A percentile compares a stretch with the other conserved stretches of the same genome.
Evolutionary conservation across 2,888 invertebrate genomes (phyloP).

Genomic region (Lithophane socia): DNA sequence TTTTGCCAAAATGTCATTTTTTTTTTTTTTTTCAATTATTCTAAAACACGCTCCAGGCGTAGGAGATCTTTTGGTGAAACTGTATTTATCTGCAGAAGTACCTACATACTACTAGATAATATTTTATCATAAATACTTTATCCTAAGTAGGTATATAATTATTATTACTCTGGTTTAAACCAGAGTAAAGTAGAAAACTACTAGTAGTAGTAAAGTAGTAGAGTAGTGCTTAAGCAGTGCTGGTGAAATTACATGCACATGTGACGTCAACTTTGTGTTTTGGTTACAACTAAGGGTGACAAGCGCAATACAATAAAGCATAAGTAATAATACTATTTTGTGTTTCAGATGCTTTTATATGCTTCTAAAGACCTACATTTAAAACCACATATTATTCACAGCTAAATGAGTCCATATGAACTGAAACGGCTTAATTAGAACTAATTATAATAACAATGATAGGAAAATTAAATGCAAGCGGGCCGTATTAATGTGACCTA

Average conservation of each 20-base stretch:
- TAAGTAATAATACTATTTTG: not conserved
- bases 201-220: too few relatives aligned
- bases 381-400: not conserved
- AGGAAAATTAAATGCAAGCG: constrained; percentile 75
- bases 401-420: constrained; percentile 5
- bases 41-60: not conserved
- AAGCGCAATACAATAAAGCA: too few relatives aligned
- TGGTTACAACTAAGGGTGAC: too few relatives aligned
- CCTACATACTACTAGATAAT: too few relatives aligned
- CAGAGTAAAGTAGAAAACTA: too few relatives aligned
- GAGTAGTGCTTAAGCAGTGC: too few relatives aligned
- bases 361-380: not conserved
- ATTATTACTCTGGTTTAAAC: too few relatives aligned
- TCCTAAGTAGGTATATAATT: too few relatives aligned
- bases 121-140: too few relatives aligned
- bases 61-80: not conserved
- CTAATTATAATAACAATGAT: constrained; percentile 77
- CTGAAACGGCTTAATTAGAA: constrained; percentile 67
- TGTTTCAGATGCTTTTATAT: not conserved
- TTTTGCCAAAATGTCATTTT: not conserved
- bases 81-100: not conserved
- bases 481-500: constrained; percentile 70
- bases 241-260: too few relatives aligned
- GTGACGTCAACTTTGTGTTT: too few relatives aligned
- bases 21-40: not conserved